Conservation (phyloP, 2,797 vertebrate species). For the Eleutherodactylus coqui region DNA sequence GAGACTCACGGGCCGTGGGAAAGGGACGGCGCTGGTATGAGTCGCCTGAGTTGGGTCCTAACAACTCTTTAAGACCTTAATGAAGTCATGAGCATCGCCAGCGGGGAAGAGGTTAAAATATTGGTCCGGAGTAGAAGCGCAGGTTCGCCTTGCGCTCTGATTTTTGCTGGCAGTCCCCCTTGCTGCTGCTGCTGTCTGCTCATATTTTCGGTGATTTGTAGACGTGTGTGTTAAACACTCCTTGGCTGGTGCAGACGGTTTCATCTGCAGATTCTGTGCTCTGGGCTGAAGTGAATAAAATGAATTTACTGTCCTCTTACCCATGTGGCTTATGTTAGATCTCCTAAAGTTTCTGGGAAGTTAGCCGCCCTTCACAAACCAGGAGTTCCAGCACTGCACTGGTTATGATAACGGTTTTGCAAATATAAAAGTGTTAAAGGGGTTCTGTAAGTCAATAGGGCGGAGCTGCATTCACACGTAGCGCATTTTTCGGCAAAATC, state of each 20-base stretch:
- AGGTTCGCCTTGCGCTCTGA: conserved; percentile 20
- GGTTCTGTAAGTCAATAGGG: no score
- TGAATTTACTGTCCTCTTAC: conserved; percentile 42
- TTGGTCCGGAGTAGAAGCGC: not conserved
- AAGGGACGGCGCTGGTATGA: not conserved
- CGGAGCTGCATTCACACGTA: no score
- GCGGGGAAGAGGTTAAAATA: conserved; percentile 36
- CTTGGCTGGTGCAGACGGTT: conserved; percentile 52
- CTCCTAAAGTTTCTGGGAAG: conserved; percentile 33
- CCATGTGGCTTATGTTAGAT: conserved; percentile 14
- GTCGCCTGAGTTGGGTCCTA: conserved; percentile 3
- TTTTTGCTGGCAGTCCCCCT: conserved; percentile 47
- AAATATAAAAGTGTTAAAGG: not conserved
- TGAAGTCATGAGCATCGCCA: conserved; percentile 2
- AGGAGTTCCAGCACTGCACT: not conserved
- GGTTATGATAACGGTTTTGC: not conserved
- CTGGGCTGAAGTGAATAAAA: conserved; percentile 39
- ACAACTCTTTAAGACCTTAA: not conserved
- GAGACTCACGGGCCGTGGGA: not conserved
- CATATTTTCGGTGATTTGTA: conserved; percentile 52
- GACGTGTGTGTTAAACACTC: conserved; percentile 29
- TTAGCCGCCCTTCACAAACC: not conserved
- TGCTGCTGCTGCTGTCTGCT: conserved; percentile 43
- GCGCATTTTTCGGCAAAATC: no score
- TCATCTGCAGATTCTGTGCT: conserved; percentile 50